phyloP scores from a whole-genome alignment of 2,797 vertebrate species.

The Pteropus rufus region DNA sequence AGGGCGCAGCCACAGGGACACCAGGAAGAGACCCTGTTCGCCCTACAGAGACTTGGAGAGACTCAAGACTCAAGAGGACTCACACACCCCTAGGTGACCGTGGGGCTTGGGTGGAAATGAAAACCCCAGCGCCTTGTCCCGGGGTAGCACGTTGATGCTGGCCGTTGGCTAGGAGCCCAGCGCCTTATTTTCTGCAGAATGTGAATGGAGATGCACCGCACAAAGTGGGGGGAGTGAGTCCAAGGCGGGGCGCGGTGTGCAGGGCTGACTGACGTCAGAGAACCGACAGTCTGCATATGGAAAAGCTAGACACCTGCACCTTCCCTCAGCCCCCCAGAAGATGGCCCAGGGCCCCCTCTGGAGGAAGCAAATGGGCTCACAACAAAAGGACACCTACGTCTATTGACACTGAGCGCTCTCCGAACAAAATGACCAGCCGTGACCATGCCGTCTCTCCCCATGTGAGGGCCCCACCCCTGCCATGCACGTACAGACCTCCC shows the following conservation, averaged over 20 bases:
- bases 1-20: background rate
- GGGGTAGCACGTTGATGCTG: accelerated
- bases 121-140: background rate
- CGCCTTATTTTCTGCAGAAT: background rate
- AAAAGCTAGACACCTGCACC: no score
- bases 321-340: background rate
- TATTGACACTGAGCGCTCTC: accelerated
- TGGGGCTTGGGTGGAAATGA: background rate
- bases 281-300: accelerated
- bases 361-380: background rate
- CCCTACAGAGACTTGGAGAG: background rate
- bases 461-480: accelerated
- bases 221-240: accelerated
- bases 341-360: no score
- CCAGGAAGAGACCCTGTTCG: background rate
- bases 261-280: background rate
- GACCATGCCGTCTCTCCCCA: no score
- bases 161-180: background rate
- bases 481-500: background rate
- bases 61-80: background rate
- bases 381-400: background rate
- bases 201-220: accelerated
- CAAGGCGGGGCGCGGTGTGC: accelerated
- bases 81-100: background rate
- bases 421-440: no score